Evolutionary conservation across 2,888 invertebrate species (phyloP).

Genomic region (Macrophya alboannulata): DNA sequence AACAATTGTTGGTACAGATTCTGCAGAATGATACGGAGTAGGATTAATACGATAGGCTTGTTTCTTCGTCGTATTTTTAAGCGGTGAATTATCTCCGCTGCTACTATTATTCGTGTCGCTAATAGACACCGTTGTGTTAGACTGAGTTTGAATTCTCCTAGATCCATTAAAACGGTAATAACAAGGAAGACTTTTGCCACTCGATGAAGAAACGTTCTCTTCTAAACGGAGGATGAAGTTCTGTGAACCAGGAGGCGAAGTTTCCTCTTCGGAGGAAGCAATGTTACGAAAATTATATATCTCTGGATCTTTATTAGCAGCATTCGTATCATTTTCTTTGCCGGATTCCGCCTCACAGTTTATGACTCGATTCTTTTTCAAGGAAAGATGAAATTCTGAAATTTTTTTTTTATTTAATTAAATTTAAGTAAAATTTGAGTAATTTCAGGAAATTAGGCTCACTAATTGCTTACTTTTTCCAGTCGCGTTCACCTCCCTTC

Average conservation of each 20-base stretch:
- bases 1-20: neutral
- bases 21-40: neutral
- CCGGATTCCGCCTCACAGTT: neutral
- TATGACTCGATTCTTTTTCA: neutral
- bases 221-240: conserved; percentile 67
- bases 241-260: conserved; percentile 63
- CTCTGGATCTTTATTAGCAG: neutral
- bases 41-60: neutral
- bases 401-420: neutral
- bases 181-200: conserved; percentile 61
- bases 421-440: neutral
- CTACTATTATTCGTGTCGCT: conserved; percentile 74
- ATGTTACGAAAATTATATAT: neutral
- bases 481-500: neutral
- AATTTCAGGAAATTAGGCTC: neutral
- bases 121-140: conserved; percentile 68
- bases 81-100: conserved; percentile 64
- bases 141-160: neutral
- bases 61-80: neutral
- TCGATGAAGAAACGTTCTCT: conserved; percentile 61
- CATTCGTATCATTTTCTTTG: conserved; percentile 19
- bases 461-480: neutral
- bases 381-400: conserved; percentile 29
- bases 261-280: neutral
- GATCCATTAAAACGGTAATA: neutral